Percentiles rank a stretch among this genome's conserved stretches.
Evolutionary conservation across 2,888 invertebrate genomes (phyloP).

Genomic region (Schizaphis graminum): DNA sequence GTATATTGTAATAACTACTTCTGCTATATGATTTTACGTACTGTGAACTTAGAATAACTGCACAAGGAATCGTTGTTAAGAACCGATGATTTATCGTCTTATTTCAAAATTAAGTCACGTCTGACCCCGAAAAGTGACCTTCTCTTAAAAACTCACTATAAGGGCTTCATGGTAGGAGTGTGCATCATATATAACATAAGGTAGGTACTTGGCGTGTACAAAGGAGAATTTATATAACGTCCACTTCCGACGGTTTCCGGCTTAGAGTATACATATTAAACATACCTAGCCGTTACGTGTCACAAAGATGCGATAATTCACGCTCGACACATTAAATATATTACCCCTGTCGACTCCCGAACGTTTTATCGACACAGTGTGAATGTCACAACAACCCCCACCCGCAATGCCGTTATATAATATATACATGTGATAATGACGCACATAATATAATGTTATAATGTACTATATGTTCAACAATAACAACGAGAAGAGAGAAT

Average conservation of each 20-base stretch:
- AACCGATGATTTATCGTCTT: background rate
- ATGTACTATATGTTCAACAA: background rate
- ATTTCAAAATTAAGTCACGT: background rate
- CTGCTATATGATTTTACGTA: background rate
- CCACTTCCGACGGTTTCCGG: background rate
- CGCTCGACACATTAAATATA: background rate
- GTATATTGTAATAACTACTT: background rate
- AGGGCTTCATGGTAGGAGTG: background rate
- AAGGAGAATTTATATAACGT: background rate
- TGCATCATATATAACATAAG: background rate
- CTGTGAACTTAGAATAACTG: background rate
- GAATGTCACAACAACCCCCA: background rate
- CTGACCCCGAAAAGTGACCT: background rate
- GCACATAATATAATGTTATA: background rate
- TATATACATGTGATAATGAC: background rate
- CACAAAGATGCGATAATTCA: background rate
- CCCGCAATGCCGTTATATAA: background rate
- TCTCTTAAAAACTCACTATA: background rate
- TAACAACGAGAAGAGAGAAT: slow-evolving; percentile 6
- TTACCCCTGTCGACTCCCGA: background rate
- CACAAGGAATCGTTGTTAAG: background rate
- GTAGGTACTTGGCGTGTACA: background rate
- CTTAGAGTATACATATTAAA: background rate
- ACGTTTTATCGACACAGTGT: background rate
- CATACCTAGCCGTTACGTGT: background rate